A percentile compares a stretch with the other conserved stretches of the same genome.
Evolutionary conservation across 2,888 invertebrate genomes (phyloP).

Genomic region (Eupithecia dodoneata): DNA sequence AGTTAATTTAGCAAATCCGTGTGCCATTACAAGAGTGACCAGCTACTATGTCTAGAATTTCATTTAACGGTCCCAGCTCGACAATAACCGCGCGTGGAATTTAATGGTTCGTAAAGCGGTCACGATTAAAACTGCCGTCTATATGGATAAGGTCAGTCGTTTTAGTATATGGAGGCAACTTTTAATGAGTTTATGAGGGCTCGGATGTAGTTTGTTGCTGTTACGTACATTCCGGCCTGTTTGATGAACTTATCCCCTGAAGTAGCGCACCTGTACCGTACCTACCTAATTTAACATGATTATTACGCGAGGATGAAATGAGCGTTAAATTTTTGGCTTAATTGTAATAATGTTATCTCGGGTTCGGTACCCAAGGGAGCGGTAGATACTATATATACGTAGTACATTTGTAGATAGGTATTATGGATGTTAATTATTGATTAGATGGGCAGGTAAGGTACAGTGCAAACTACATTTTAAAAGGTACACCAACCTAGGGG

Average conservation of each 20-base stretch:
- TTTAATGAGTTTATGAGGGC: constrained; percentile 80
- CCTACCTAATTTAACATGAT: constrained; percentile 13
- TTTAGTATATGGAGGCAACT: constrained; percentile 74
- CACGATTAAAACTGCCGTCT: constrained; percentile 79
- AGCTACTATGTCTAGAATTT: constrained; percentile 67
- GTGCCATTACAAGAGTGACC: constrained; percentile 51
- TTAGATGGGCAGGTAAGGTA: neutral
- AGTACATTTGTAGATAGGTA: neutral
- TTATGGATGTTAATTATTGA: neutral
- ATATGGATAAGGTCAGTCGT: constrained; percentile 73
- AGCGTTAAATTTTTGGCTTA: constrained; percentile 13
- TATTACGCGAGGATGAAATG: constrained; percentile 9
- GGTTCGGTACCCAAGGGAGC: constrained; percentile 6
- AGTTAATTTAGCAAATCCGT: constrained; percentile 55
- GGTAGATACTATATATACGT: neutral
- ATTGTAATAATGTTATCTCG: constrained; percentile 16
- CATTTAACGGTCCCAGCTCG: constrained; percentile 77
- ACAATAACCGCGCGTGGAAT: constrained; percentile 76
- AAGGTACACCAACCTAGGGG: neutral
- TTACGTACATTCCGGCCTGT: constrained; percentile 52
- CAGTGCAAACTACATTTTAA: neutral
- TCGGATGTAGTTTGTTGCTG: constrained; percentile 48
- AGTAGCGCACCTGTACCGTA: constrained; percentile 28
- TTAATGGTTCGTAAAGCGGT: constrained; percentile 78
- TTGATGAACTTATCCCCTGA: constrained; percentile 56